phyloP scores from a whole-genome alignment of 2,888 invertebrate genomes.

The Bombyx huttoni region DNA sequence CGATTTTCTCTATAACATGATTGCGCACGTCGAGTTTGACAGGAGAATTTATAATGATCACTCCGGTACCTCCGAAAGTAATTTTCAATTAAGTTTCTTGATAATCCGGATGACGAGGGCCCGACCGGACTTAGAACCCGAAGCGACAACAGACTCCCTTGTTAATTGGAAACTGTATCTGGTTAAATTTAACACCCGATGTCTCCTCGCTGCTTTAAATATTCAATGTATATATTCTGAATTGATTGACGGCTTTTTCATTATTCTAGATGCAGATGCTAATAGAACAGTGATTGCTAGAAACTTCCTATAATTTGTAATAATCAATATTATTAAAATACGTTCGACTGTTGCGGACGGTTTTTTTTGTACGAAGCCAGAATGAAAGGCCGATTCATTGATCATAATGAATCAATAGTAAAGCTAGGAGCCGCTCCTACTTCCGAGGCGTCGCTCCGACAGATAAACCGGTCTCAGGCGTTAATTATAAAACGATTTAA shows the following conservation, averaged over 20 bases:
- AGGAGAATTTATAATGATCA: conserved; percentile 52
- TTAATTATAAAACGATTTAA: conserved; percentile 62
- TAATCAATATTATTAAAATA: conserved; percentile 44
- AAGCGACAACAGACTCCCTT: conserved; percentile 38
- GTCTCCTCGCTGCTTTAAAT: background rate
- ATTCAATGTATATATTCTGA: conserved; percentile 9
- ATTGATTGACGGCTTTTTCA: conserved; percentile 17
- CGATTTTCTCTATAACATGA: conserved; percentile 30
- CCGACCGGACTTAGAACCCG: conserved; percentile 33
- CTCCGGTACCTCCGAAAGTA: conserved; percentile 49
- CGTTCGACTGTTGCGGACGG: conserved; percentile 32
- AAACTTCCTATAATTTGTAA: conserved; percentile 38
- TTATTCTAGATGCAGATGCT: conserved; percentile 21
- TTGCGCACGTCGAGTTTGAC: conserved; percentile 33
- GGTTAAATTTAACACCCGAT: conserved; percentile 42
- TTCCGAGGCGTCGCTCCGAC: conserved; percentile 40
- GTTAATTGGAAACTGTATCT: conserved; percentile 58
- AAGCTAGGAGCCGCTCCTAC: conserved; percentile 36
- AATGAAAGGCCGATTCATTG: conserved; percentile 64
- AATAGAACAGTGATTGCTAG: conserved; percentile 31
- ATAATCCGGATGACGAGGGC: conserved; percentile 56
- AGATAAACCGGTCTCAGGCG: conserved; percentile 47
- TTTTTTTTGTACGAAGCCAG: conserved; percentile 25
- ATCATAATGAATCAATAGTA: conserved; percentile 56
- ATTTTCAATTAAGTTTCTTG: conserved; percentile 64